Base-by-base conservation (phyloP, 2,113 vertebrate species). In the Trogon surrucura region DNA sequence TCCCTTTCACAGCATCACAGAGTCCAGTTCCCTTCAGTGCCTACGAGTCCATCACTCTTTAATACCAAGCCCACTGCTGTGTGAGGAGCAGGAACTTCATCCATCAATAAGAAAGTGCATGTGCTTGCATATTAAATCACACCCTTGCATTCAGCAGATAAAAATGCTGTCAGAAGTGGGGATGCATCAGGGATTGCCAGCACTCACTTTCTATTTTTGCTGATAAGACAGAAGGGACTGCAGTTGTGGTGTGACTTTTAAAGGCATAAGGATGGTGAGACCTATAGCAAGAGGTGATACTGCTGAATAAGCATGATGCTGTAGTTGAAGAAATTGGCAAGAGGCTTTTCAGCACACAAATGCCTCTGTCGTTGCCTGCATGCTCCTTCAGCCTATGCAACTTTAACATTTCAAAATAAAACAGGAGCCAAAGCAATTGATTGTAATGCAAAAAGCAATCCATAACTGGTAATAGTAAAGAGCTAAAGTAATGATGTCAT, bases 31-130 rank as follows among this genome's bases (percentile, higher is more conserved):
- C 54, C 30, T 60, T 41, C 66, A 22, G 38, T n/a, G 58, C 54
- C 65, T 25, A 1, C 1, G 4, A 8, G 21, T 9, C 64, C 2
- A 2, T 3, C 11, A 4, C 26, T 22, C 50, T 12, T 13, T 25
- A 14, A n/a, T 6, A 74, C 17, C 21, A 16, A 54, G 22, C 56
- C 57, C 26, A 57, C 41, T 3, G 4, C 57, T 8, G 17, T 2
- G 26, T 20, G 44, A 58, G 66, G 48, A 86, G 30, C 19, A 54
- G 48, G 34, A 64, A 8, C 44, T 48, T 62, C 62, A 71, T 29
- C 85, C 51, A 48, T 29, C 80, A 34, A 10, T 8, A 48, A 27
- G 22, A 30, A 44, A 36, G 7, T 23, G 50, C 18, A 44, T 26
- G 38, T 23, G 14, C 51, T 71, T 79, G 61, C 53, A 20, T 17